phyloP scores from a whole-genome alignment of 92 coral and sea anemone species.

The Umimayanthus kanabou region DNA sequence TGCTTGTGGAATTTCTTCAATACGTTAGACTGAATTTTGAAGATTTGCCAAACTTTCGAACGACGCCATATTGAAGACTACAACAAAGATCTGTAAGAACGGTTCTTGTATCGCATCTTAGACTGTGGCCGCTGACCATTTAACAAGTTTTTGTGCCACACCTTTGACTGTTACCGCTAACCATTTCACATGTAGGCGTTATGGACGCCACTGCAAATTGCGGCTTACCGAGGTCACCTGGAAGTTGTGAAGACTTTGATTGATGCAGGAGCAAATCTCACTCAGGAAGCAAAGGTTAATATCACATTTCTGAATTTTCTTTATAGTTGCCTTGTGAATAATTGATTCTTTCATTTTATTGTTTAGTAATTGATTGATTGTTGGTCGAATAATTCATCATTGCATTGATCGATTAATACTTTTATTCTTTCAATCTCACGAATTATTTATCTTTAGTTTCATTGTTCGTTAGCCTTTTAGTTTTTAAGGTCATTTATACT shows the following conservation, averaged over 20 bases:
- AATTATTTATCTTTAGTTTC: too few species aligned
- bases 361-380: background rate
- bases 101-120: background rate
- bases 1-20: too few species aligned
- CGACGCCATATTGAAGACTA: too few species aligned
- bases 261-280: background rate
- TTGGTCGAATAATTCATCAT: background rate
- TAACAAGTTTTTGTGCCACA: too few species aligned
- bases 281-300: conserved; percentile 11
- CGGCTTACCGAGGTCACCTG: conserved; percentile 10
- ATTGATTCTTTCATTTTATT: background rate
- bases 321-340: background rate
- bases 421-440: too few species aligned
- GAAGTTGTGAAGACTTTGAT: background rate
- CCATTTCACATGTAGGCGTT: background rate
- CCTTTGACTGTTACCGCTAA: background rate
- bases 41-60: too few species aligned
- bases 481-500: background rate
- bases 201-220: conserved; percentile 21
- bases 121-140: background rate
- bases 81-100: too few species aligned
- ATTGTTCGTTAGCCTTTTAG: background rate
- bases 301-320: background rate
- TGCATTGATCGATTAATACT: too few species aligned
- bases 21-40: too few species aligned